Base-by-base conservation (phyloP, 2,113 vertebrate genomes). In the Calonectris borealis region DNA sequence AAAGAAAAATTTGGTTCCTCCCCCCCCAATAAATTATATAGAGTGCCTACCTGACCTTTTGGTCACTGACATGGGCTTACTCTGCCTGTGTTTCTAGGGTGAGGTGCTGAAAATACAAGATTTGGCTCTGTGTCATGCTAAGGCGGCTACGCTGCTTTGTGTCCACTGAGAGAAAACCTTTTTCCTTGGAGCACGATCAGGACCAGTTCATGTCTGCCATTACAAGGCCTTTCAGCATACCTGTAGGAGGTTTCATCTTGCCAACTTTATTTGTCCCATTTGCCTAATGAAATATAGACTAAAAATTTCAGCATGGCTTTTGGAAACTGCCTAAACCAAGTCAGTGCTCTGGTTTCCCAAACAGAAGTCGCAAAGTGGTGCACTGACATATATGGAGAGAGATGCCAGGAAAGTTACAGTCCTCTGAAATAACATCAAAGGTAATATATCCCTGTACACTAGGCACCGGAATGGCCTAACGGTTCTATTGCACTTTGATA, bases 21-120 rank as follows among this genome's bases (percentile, higher is more conserved):
- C 6, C 1, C 8, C 31, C 20, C 32, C 55, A 32, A 0, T 31
- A 52, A 72, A 42, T 62, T 46, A 29, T 26, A 24, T 1, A 1
- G 40, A 62, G 11, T 51, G 32, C 29, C 21, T 51, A 8, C 25
- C 20, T 72, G 52, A 48, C 18, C 6, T 54, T 72, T 61, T 68
- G 16, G n/a, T 51, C 65, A 32, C 24, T 44, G 49, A 16, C 16
- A 8, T 52, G 44, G 42, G 16, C 34, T 92, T 62, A 52, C 12
- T 52, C 32, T 71, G 40, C 54, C 24, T 36, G 22, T 36, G 27
- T 62, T 83, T 73, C 66, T 57, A 27, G 34, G 18, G 13, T 69
- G 60, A 90, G 21, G 18, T 42, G n/a, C 18, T 68, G 49, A 79
- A 83, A 69, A 49, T 11, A 5, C 0, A n/a, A 54, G n/a, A 77